These are phyloP conservation scores for Paraescarpia echinospica DNA, from an alignment of 1,140 invertebrate species.

Conservation along the genomic window DNA sequence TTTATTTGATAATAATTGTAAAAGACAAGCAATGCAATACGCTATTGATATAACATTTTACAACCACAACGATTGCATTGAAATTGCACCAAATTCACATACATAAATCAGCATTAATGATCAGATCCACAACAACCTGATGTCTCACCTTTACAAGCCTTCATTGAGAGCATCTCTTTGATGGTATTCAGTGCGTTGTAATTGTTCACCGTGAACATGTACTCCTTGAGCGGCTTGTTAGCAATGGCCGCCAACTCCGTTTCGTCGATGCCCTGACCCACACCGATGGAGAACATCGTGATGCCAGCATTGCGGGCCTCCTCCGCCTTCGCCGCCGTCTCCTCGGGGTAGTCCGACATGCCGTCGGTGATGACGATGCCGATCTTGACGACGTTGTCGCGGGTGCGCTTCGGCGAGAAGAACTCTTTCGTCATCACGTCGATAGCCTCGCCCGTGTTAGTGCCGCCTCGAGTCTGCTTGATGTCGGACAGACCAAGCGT, in stretches of 20 bases:
- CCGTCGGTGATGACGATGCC: slow-evolving; percentile 27
- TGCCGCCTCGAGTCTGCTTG: slow-evolving; percentile 10
- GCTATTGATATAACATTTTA: too few relatives aligned
- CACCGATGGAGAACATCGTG: slow-evolving; percentile 30
- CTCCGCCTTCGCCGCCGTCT: slow-evolving; percentile 7
- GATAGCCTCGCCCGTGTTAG: slow-evolving; percentile 25
- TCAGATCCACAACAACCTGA: not conserved
- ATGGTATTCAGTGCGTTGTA: slow-evolving; percentile 26
- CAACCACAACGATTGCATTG: too few relatives aligned
- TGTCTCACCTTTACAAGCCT: slow-evolving; percentile 15
- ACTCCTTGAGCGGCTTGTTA: slow-evolving; percentile 21
- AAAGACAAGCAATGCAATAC: too few relatives aligned
- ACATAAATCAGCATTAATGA: too few relatives aligned
- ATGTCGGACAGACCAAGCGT: not conserved
- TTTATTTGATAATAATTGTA: too few relatives aligned
- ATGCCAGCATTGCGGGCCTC: slow-evolving; percentile 26
- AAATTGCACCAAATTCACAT: too few relatives aligned
- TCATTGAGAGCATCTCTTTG: slow-evolving; percentile 25
- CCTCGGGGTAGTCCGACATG: slow-evolving; percentile 16
- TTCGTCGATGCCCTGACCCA: slow-evolving; percentile 20
- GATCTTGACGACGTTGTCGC: not conserved
- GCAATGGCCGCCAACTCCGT: slow-evolving; percentile 26
- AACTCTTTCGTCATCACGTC: not conserved
- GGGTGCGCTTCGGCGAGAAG: slow-evolving; percentile 13
- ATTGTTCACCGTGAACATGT: slow-evolving; percentile 24